A percentile compares a stretch with the other conserved stretches of the same genome.
Conservation (phyloP, 2,797 vertebrate species). For the Rhadinocentrus ornatus region DNA sequence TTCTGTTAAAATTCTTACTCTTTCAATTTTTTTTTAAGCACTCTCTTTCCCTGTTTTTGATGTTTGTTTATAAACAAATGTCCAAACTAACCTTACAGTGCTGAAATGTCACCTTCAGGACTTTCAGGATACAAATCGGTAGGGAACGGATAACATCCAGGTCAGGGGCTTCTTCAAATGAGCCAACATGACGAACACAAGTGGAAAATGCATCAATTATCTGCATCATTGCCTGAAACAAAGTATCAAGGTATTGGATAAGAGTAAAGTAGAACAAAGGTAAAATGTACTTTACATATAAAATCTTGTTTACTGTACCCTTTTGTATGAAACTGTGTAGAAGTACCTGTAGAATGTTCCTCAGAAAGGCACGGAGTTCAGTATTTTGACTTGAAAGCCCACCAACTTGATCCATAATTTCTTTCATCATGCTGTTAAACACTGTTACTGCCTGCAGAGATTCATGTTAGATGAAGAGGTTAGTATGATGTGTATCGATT, state of each 20-base stretch:
- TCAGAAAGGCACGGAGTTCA: conserved; percentile 84
- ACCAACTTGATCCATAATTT: conserved; percentile 86
- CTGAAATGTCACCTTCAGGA: conserved; percentile 89
- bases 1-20: too few species aligned
- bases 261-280: not conserved
- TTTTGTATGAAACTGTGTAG: not conserved
- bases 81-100: conserved; percentile 86
- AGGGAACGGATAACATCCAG: conserved; percentile 86
- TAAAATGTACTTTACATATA: too few species aligned
- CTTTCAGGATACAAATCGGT: conserved; percentile 84
- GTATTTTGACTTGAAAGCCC: conserved; percentile 89
- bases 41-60: too few species aligned
- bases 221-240: conserved; percentile 85
- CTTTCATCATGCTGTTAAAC: conserved; percentile 88
- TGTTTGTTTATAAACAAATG: too few species aligned
- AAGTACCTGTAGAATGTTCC: conserved; percentile 85
- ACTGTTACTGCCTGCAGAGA: conserved; percentile 83
- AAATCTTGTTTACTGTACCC: too few species aligned
- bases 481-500: too few species aligned
- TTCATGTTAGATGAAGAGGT: conserved; percentile 9
- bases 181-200: conserved; percentile 85
- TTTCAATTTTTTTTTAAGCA: too few species aligned
- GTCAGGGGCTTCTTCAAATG: conserved; percentile 78
- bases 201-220: conserved; percentile 84
- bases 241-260: conserved; percentile 10